Conservation (phyloP, 1,140 invertebrate species). For the Leguminivora glycinivorella region DNA sequence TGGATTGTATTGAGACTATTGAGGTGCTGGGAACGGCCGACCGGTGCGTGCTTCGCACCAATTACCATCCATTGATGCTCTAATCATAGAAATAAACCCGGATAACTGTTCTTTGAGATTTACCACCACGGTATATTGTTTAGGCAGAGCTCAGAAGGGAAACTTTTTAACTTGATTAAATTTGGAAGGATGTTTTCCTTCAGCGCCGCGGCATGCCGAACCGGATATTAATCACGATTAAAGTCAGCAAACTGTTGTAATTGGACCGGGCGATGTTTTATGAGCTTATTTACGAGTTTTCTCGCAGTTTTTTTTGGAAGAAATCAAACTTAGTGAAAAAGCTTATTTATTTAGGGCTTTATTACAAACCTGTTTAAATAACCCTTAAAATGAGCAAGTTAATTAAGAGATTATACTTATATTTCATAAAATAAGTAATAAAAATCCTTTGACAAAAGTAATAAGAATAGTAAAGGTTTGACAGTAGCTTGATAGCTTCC, state of each 20-base stretch:
- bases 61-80: conserved; percentile 33
- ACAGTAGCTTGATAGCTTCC: too few relatives aligned
- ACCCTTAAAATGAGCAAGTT: neutral
- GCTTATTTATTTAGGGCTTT: conserved; percentile 55
- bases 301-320: conserved; percentile 51
- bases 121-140: conserved; percentile 10
- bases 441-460: neutral
- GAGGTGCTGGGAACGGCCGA: conserved; percentile 45
- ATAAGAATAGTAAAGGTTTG: neutral
- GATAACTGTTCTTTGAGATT: conserved; percentile 35
- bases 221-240: conserved; percentile 63
- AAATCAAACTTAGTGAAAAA: conserved; percentile 58
- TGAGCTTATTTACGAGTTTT: conserved; percentile 65
- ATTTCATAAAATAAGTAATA: neutral
- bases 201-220: conserved; percentile 35
- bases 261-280: conserved; percentile 58
- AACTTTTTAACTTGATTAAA: conserved; percentile 27
- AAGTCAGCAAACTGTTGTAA: conserved; percentile 62
- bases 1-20: conserved; percentile 38
- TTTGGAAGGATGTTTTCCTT: conserved; percentile 36
- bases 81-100: conserved; percentile 32
- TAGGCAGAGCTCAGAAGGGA: conserved; percentile 1
- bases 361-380: conserved; percentile 53
- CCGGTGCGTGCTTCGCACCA: conserved; percentile 36
- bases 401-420: neutral